These are phyloP conservation scores for Ondatra zibethicus DNA, from an alignment of 2,113 vertebrate genomes.

Conservation along the genomic window DNA sequence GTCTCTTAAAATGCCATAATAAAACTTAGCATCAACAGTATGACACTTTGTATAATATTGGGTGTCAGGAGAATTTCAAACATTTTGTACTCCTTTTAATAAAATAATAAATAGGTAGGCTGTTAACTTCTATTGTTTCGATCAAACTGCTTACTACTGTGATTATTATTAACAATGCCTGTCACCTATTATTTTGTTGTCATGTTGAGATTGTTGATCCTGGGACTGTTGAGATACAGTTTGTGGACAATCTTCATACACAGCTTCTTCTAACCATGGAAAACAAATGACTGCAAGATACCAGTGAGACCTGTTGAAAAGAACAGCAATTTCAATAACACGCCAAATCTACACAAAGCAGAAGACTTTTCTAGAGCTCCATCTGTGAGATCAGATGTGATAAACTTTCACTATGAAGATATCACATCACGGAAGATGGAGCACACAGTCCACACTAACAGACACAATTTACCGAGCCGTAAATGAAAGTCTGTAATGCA, in stretches of 20 bases:
- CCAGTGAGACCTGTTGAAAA: slow-evolving; percentile 93
- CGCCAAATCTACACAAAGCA: not conserved
- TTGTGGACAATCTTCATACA: slow-evolving; percentile 84
- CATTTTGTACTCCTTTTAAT: slow-evolving; percentile 35
- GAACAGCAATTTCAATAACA: slow-evolving; percentile 50
- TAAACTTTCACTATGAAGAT: slow-evolving; percentile 32
- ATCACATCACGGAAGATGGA: not conserved
- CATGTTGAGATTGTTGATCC: slow-evolving; percentile 51
- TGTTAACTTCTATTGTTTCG: slow-evolving; percentile 59
- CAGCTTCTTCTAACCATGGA: slow-evolving; percentile 91
- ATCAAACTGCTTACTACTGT: slow-evolving; percentile 49
- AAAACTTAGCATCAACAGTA: slow-evolving; percentile 24
- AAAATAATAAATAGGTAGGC: slow-evolving; percentile 29
- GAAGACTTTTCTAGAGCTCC: not conserved
- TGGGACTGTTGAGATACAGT: slow-evolving; percentile 37
- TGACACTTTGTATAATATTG: not conserved
- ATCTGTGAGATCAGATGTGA: slow-evolving; percentile 26
- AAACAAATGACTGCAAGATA: slow-evolving; percentile 98
- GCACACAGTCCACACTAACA: slow-evolving; percentile 15
- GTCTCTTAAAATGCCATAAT: not conserved
- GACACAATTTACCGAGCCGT: not conserved
- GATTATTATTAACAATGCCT: slow-evolving; percentile 45
- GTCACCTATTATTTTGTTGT: slow-evolving; percentile 57
- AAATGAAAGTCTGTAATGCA: not conserved
- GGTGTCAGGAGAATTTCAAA: slow-evolving; percentile 15